Percentiles rank a stretch among this genome's conserved stretches.
Conservation (phyloP, 1,140 invertebrate genomes). For the Ylistrum balloti region DNA sequence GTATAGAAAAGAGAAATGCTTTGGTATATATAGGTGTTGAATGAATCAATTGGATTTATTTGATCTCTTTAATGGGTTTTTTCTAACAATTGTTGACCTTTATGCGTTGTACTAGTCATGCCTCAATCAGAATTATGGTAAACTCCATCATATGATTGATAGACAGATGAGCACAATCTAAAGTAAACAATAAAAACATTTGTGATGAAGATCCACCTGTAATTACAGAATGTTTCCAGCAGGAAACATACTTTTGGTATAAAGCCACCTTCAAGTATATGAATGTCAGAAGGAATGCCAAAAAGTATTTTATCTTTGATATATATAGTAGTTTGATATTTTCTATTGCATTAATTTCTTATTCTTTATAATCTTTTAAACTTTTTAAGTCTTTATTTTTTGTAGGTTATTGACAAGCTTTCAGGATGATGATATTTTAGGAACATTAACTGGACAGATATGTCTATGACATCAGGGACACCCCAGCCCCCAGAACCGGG, state of each 20-base stretch:
- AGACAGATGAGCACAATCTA: too few species aligned
- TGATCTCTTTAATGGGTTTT: not conserved
- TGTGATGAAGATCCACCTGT: too few species aligned
- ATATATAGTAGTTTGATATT: too few species aligned
- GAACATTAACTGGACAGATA: conserved; percentile 14
- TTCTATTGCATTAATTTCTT: too few species aligned
- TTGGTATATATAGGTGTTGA: not conserved
- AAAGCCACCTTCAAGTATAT: too few species aligned
- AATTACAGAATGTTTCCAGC: too few species aligned
- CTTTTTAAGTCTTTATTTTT: not conserved
- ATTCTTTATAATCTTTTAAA: too few species aligned
- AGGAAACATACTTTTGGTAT: too few species aligned
- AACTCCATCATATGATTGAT: not conserved
- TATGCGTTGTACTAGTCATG: not conserved
- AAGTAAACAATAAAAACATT: too few species aligned
- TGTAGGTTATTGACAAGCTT: not conserved
- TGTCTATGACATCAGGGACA: conserved; percentile 54
- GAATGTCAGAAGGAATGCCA: too few species aligned
- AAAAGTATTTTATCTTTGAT: too few species aligned
- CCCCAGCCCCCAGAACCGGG: conserved; percentile 48
- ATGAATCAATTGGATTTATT: not conserved
- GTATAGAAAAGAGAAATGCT: not conserved
- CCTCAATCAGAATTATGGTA: not conserved
- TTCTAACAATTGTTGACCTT: not conserved
- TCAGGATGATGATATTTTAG: not conserved